A percentile compares a stretch with the other conserved stretches of the same genome.
phyloP scores from a whole-genome alignment of 2,888 invertebrate species.

The Andrena bucephala region DNA sequence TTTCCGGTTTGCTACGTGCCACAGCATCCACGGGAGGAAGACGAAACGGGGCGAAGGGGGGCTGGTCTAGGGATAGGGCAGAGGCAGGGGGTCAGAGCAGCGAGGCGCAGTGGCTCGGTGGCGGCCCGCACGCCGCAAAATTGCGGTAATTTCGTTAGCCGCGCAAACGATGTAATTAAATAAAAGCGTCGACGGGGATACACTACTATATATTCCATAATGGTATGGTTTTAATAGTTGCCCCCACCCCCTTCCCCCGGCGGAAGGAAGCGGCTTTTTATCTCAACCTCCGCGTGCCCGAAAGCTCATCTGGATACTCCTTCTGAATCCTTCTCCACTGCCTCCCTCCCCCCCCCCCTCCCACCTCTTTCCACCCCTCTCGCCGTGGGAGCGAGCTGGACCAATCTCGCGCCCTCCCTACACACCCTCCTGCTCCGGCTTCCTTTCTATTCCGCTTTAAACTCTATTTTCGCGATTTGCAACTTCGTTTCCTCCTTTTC shows the following conservation, averaged over 20 bases:
- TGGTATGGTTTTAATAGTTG: slow-evolving; percentile 69
- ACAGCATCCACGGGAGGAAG: slow-evolving; percentile 40
- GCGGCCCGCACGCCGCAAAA: slow-evolving; percentile 63
- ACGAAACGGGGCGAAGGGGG: neutral
- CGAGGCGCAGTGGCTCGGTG: slow-evolving; percentile 26
- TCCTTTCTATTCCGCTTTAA: slow-evolving; percentile 20
- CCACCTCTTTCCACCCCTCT: neutral
- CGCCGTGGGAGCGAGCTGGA: slow-evolving; percentile 13
- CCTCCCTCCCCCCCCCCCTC: too few relatives aligned
- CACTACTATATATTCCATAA: slow-evolving; percentile 63
- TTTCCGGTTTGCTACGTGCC: slow-evolving; percentile 41
- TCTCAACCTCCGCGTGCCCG: slow-evolving; percentile 35
- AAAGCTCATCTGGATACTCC: slow-evolving; percentile 46
- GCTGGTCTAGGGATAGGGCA: neutral
- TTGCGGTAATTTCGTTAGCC: slow-evolving; percentile 77
- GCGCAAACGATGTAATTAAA: slow-evolving; percentile 76
- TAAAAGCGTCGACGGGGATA: slow-evolving; percentile 70
- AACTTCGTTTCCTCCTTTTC: slow-evolving; percentile 23
- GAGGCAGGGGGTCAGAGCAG: neutral
- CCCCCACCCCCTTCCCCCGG: slow-evolving; percentile 39
- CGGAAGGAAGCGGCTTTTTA: slow-evolving; percentile 68
- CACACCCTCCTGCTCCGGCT: neutral
- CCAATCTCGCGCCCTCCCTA: slow-evolving; percentile 27
- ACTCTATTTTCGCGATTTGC: slow-evolving; percentile 37
- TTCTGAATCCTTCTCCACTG: slow-evolving; percentile 14